Percentiles rank a stretch among this genome's conserved stretches.
phyloP scores from a whole-genome alignment of 2,888 invertebrate genomes.

The Hyalella azteca region DNA sequence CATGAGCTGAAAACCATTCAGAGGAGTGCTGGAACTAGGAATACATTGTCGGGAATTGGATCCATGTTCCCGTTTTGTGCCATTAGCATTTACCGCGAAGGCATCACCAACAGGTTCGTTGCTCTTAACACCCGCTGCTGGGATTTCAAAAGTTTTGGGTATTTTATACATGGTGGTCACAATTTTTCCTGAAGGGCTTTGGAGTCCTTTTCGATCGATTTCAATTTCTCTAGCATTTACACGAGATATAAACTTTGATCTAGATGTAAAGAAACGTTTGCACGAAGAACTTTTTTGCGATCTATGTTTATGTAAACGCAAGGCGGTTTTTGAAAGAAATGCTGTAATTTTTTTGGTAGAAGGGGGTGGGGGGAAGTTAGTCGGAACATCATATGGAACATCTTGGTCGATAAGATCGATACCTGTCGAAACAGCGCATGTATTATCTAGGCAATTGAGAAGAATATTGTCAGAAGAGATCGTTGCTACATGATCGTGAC shows the following conservation, averaged over 20 bases:
- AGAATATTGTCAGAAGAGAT: not conserved
- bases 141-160: not conserved
- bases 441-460: not conserved
- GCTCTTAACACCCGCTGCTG: not conserved
- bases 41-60: not conserved
- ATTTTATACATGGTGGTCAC: conserved; percentile 1
- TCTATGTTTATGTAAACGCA: conserved; percentile 1
- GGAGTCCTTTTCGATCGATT: not conserved
- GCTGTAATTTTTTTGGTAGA: conserved; percentile 8
- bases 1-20: conserved; percentile 14
- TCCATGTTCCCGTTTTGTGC: not conserved
- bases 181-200: not conserved
- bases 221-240: not conserved
- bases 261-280: conserved; percentile 23
- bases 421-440: conserved; percentile 6
- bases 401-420: conserved; percentile 21
- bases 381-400: conserved; percentile 10
- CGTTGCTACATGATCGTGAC: not conserved
- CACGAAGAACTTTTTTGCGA: conserved; percentile 14
- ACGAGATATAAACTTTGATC: conserved; percentile 4
- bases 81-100: not conserved
- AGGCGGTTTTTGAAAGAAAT: not conserved
- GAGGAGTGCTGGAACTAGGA: conserved; percentile 7
- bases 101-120: not conserved
- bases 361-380: conserved; percentile 11